These are phyloP conservation scores for Patiria pectinifera DNA, from an alignment of 53 echinoderm and acorn worm genomes.

Conservation along the genomic window DNA sequence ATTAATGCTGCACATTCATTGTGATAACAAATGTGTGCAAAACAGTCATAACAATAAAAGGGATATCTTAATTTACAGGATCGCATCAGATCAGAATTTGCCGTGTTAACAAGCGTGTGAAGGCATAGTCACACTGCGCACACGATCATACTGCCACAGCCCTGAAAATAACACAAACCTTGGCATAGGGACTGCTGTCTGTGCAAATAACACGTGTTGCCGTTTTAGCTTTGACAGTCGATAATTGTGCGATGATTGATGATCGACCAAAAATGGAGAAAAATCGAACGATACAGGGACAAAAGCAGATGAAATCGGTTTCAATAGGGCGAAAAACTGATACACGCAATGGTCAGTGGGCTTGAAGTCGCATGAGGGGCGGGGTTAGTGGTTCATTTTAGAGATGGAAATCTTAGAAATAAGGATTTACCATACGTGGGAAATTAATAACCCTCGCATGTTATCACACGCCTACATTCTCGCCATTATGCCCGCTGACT, in stretches of 20 bases:
- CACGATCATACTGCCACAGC: not conserved
- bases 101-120: not conserved
- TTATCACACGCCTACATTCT: too few species aligned
- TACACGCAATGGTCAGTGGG: not conserved
- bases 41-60: too few species aligned
- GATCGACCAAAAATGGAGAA: not conserved
- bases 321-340: not conserved
- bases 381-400: too few species aligned
- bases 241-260: conserved; percentile 49
- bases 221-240: conserved; percentile 12
- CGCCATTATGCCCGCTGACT: too few species aligned
- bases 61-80: too few species aligned
- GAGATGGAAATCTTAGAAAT: too few species aligned
- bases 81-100: too few species aligned
- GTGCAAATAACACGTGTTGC: conserved; percentile 54
- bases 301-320: conserved; percentile 5
- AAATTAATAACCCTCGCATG: too few species aligned
- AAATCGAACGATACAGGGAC: conserved; percentile 5
- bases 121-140: not conserved
- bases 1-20: too few species aligned
- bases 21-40: too few species aligned
- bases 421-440: too few species aligned
- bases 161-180: not conserved
- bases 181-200: not conserved
- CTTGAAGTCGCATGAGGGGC: too few species aligned